phyloP scores from a whole-genome alignment of 1,140 invertebrate species.

The Orius insidiosus region DNA sequence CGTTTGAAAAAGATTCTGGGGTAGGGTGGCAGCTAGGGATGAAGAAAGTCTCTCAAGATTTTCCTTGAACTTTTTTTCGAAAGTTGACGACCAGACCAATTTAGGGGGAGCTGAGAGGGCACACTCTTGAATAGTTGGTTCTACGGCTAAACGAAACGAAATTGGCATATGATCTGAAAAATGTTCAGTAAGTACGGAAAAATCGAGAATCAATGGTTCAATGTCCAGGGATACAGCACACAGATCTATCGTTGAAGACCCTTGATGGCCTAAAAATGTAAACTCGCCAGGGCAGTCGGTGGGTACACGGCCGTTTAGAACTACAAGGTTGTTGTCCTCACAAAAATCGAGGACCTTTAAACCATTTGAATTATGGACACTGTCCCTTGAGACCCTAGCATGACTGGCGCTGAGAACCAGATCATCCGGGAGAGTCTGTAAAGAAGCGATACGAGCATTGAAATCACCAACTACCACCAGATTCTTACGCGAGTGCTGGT shows the following conservation, averaged over 20 bases:
- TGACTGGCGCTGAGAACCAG: not conserved
- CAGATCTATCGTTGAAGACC: not conserved
- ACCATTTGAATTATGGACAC: not conserved
- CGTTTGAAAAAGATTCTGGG: not conserved
- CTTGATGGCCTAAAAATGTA: conserved; percentile 6
- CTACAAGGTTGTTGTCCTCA: not conserved
- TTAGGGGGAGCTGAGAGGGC: not conserved
- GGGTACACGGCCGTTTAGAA: not conserved
- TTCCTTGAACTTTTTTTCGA: not conserved
- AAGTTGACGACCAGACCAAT: not conserved
- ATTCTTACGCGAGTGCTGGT: too few species aligned
- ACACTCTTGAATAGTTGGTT: not conserved
- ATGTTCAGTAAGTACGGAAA: not conserved
- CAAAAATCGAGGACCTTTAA: not conserved
- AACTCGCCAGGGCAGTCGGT: not conserved
- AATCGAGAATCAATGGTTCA: not conserved
- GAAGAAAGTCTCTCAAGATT: too few species aligned
- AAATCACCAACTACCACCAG: too few species aligned
- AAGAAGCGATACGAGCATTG: too few species aligned
- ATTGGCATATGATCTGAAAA: not conserved
- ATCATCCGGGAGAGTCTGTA: too few species aligned
- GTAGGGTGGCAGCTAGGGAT: too few species aligned
- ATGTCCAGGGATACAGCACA: not conserved
- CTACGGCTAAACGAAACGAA: not conserved
- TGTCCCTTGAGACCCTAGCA: not conserved